Conservation (phyloP, 1,140 invertebrate genomes). For the Lordiphosa stackelbergi region DNA sequence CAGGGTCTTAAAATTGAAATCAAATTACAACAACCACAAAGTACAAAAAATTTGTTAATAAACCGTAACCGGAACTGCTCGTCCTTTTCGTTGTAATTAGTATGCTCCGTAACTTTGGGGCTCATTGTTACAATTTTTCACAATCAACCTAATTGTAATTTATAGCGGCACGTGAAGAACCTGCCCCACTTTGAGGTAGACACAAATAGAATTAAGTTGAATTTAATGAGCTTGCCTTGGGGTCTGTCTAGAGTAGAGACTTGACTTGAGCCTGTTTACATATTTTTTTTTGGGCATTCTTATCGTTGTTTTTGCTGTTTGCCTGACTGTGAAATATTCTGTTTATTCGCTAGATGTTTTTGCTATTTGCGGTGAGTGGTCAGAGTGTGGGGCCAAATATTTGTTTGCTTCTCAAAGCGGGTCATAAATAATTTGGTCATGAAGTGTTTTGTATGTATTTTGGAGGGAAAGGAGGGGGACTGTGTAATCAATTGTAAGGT, state of each 20-base stretch:
- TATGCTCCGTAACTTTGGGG: constrained; percentile 20
- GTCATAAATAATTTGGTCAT: constrained; percentile 27
- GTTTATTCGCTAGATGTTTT: constrained; percentile 29
- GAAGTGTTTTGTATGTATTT: too few relatives aligned
- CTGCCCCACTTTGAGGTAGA: constrained; percentile 26
- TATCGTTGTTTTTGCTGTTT: constrained; percentile 21
- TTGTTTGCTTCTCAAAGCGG: constrained; percentile 21
- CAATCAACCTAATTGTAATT: constrained; percentile 72
- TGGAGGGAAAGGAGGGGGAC: too few relatives aligned
- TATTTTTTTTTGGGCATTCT: constrained; percentile 14
- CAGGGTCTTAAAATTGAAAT: constrained; percentile 54
- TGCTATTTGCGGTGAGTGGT: constrained; percentile 9
- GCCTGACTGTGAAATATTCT: constrained; percentile 38
- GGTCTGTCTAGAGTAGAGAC: constrained; percentile 4
- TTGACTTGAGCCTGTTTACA: constrained; percentile 33
- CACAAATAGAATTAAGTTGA: constrained; percentile 60
- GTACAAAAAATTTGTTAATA: constrained; percentile 12
- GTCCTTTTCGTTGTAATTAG: constrained; percentile 50
- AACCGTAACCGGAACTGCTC: constrained; percentile 3
- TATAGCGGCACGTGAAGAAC: constrained; percentile 44
- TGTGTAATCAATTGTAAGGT: too few relatives aligned
- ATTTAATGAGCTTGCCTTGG: constrained; percentile 54
- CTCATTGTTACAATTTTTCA: constrained; percentile 48
- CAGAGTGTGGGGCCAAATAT: constrained; percentile 33
- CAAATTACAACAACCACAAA: constrained; percentile 34